phyloP scores from a whole-genome alignment of 2,888 invertebrate genomes.

The Exephanes ischioxanthus region DNA sequence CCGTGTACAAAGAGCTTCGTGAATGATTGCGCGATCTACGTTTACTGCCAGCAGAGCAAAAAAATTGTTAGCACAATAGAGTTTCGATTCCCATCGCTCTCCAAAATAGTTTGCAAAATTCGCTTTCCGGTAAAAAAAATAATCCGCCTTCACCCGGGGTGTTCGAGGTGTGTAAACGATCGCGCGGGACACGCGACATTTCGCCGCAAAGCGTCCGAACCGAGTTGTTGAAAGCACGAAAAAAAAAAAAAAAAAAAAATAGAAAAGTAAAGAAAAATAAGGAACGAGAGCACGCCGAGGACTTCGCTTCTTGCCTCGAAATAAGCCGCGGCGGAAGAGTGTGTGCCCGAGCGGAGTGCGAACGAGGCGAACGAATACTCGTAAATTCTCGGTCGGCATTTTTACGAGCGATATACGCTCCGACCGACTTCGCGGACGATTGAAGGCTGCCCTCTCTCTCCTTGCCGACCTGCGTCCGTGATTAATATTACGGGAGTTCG shows the following conservation, averaged over 20 bases:
- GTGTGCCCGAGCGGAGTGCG: neutral
- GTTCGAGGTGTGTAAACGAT: constrained; percentile 19
- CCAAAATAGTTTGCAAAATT: neutral
- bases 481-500: constrained; percentile 84
- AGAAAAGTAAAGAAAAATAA: constrained; percentile 33
- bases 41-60: neutral
- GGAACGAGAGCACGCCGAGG: neutral
- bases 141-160: neutral
- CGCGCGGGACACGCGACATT: constrained; percentile 30
- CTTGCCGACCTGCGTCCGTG: constrained; percentile 71
- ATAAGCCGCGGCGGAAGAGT: constrained; percentile 59
- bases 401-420: constrained; percentile 79
- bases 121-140: neutral
- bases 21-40: constrained; percentile 20
- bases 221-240: constrained; percentile 5
- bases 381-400: constrained; percentile 79
- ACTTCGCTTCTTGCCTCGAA: constrained; percentile 58
- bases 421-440: constrained; percentile 62
- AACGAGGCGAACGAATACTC: constrained; percentile 70
- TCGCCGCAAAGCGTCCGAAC: constrained; percentile 30
- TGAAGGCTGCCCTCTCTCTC: constrained; percentile 39
- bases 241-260: constrained; percentile 10
- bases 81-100: constrained; percentile 2
- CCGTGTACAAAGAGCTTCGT: neutral
- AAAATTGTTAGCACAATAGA: neutral